A percentile compares a stretch with the other conserved stretches of the same genome.
These are phyloP conservation scores for Tretioscincus oriximinensis DNA, from an alignment of 2,113 vertebrate genomes.

Conservation along the genomic window DNA sequence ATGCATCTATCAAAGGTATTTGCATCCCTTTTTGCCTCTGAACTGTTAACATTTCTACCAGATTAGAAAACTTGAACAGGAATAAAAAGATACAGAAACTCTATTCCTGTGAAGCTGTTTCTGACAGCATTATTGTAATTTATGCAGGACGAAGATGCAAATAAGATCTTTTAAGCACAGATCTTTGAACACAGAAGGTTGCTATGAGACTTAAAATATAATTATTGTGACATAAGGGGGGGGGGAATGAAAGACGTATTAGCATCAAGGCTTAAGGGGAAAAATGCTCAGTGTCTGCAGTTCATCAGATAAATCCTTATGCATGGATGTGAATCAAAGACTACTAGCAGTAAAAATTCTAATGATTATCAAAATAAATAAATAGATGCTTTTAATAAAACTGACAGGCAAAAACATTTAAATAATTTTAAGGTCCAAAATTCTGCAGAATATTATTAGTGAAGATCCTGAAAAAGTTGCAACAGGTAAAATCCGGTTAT, in stretches of 20 bases:
- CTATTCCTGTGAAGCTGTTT: slow-evolving; percentile 48
- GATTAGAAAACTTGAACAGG: slow-evolving; percentile 46
- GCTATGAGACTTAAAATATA: slow-evolving; percentile 52
- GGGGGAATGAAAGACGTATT: slow-evolving; percentile 43
- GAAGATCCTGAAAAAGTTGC: background rate
- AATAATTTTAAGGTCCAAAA: no score
- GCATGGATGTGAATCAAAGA: slow-evolving; percentile 26
- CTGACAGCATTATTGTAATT: slow-evolving; percentile 66
- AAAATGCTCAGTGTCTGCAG: slow-evolving; percentile 25
- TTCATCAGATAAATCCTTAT: slow-evolving; percentile 27
- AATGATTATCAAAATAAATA: slow-evolving; percentile 43
- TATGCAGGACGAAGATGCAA: slow-evolving; percentile 64
- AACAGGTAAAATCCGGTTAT: background rate
- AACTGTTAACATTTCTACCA: slow-evolving; percentile 53
- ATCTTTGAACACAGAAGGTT: slow-evolving; percentile 48
- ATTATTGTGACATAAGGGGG: slow-evolving; percentile 45
- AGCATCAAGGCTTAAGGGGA: slow-evolving; percentile 33
- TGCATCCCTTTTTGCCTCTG: slow-evolving; percentile 54
- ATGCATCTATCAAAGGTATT: slow-evolving; percentile 40
- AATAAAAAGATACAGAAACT: slow-evolving; percentile 50
- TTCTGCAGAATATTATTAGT: background rate
- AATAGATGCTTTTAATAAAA: slow-evolving; percentile 21
- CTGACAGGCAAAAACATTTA: background rate
- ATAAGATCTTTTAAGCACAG: slow-evolving; percentile 59
- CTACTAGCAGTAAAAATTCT: slow-evolving; percentile 36